Evolutionary conservation across 2,888 invertebrate species (phyloP).

Genomic region (Pegoplata infirma): DNA sequence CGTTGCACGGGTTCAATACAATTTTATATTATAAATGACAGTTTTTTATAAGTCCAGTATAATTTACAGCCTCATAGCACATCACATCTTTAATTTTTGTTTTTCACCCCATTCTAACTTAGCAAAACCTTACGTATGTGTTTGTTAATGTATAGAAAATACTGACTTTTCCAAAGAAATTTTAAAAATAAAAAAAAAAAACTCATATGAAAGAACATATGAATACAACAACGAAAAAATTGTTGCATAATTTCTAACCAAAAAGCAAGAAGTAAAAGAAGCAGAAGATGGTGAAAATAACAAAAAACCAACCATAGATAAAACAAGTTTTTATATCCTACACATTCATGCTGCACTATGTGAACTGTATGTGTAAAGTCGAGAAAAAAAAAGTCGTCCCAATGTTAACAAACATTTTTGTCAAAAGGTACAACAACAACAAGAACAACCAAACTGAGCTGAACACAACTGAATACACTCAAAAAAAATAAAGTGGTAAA

Average conservation of each 20-base stretch:
- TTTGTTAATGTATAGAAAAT: too few species aligned
- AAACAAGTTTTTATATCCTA: neutral
- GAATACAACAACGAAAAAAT: neutral
- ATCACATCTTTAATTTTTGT: too few species aligned
- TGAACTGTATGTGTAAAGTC: neutral
- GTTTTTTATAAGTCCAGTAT: too few species aligned
- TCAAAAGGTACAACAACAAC: neutral
- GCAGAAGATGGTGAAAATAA: neutral
- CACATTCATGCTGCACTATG: neutral
- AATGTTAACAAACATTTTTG: constrained; percentile 2
- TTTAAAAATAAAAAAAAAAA: too few species aligned
- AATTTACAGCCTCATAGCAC: too few species aligned
- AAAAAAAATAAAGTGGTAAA: too few species aligned
- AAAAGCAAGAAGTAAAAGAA: neutral
- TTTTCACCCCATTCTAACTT: too few species aligned
- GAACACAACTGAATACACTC: neutral
- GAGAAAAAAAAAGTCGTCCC: neutral
- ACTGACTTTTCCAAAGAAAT: neutral
- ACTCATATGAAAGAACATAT: neutral
- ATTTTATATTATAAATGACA: too few species aligned
- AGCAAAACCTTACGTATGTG: too few species aligned
- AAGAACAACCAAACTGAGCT: too few species aligned
- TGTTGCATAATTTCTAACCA: neutral
- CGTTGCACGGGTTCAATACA: too few species aligned
- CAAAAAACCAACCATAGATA: neutral